Evolutionary conservation across 2,113 vertebrate genomes (phyloP).

Genomic region (Columba livia): DNA sequence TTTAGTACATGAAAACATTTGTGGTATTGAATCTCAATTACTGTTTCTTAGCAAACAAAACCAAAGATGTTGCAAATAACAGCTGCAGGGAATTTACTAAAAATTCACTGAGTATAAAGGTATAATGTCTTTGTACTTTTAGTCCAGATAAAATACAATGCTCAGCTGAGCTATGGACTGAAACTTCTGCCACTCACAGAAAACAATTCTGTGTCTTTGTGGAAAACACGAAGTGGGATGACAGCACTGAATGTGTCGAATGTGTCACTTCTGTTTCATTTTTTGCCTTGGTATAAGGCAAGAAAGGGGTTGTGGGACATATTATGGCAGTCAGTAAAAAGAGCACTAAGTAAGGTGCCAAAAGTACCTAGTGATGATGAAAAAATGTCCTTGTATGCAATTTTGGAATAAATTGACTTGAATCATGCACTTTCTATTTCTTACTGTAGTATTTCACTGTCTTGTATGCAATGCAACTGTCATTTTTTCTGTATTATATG

Average conservation of each 20-base stretch:
- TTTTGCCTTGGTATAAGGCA: background rate
- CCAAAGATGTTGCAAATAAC: background rate
- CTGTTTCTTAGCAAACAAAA: background rate
- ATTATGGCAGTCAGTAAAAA: background rate
- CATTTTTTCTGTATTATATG: background rate
- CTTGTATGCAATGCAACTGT: background rate
- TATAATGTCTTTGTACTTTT: background rate
- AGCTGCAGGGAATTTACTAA: background rate
- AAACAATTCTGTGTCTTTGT: background rate
- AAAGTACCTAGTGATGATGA: background rate
- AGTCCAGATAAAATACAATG: background rate
- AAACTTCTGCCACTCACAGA: background rate
- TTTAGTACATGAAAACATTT: background rate
- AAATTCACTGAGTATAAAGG: background rate
- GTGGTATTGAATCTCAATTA: background rate
- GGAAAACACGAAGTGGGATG: background rate
- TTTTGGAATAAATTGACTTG: background rate
- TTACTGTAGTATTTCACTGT: background rate
- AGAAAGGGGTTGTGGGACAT: background rate
- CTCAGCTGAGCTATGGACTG: background rate
- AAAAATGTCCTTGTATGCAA: background rate
- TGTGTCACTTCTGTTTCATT: background rate
- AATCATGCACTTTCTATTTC: background rate
- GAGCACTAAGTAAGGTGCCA: background rate
- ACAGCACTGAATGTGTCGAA: background rate